Conservation (phyloP, 2,797 vertebrate genomes). For the Synanceia verrucosa region DNA sequence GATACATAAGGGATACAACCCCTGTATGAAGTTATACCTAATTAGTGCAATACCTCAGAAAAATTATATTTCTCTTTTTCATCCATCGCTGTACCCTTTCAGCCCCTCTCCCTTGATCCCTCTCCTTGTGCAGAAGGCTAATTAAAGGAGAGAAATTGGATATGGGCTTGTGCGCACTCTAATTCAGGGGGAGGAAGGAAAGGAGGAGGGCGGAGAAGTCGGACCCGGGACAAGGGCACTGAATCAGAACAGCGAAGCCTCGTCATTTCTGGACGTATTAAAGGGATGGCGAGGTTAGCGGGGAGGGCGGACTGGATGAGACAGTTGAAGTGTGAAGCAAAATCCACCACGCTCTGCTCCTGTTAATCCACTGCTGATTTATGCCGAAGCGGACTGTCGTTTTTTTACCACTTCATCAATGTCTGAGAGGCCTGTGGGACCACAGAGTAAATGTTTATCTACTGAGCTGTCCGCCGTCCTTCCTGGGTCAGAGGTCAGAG, state of each 20-base stretch:
- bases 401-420: slow-evolving; percentile 66
- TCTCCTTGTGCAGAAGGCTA: slow-evolving; percentile 63
- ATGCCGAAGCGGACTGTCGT: slow-evolving; percentile 31
- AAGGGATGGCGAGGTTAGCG: slow-evolving; percentile 32
- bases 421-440: slow-evolving; percentile 42
- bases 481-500: slow-evolving; percentile 42
- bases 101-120: slow-evolving; percentile 45
- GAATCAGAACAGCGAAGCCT: slow-evolving; percentile 50
- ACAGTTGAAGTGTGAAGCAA: slow-evolving; percentile 40
- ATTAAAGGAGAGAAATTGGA: slow-evolving; percentile 84
- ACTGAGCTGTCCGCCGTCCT: slow-evolving; percentile 14
- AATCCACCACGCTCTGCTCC: slow-evolving; percentile 30
- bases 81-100: slow-evolving; percentile 44
- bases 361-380: slow-evolving; percentile 61
- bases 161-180: slow-evolving; percentile 73
- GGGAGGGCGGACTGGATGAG: slow-evolving; percentile 41
- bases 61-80: slow-evolving; percentile 65
- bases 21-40: slow-evolving; percentile 63
- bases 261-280: slow-evolving; percentile 55
- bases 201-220: slow-evolving; percentile 12
- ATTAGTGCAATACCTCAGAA: slow-evolving; percentile 72
- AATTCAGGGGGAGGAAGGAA: slow-evolving; percentile 57
- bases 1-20: slow-evolving; percentile 46
- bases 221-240: slow-evolving; percentile 49
- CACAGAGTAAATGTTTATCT: slow-evolving; percentile 58